Base-by-base conservation (phyloP, 2,888 invertebrate species). In the Sphaeridia pumilis region DNA sequence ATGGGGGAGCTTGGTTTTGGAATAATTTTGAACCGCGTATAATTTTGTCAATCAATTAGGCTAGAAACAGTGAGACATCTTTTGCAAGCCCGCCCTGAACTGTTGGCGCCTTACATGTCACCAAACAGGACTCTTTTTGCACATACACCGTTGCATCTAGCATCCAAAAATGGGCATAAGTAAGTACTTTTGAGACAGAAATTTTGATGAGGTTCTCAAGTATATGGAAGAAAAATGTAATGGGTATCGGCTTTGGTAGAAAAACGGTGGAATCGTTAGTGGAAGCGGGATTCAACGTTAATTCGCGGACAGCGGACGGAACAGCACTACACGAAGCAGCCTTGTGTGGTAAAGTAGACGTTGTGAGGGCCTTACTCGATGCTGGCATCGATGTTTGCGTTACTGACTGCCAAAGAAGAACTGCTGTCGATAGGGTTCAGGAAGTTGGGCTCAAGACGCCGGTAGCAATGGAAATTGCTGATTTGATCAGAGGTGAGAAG, bases 291-390 rank as follows among this genome's bases (percentile, higher is more conserved):
- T 83, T 92, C 66, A 83, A 87, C 69, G 87, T 92, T 4, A 92
- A 94, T 72, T 78, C 85, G 28, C 75, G 84, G 64, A 89, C 92
- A 14, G 80, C 83, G 55, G 80, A 82, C 28, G 94, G 94, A 1
- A 89, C 89, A 4, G 87, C 93, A 0, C 76, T 95, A 57, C 94
- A 94, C 74, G 92, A 93, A 70, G 93, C 94, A 0, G 90, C 90
- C 0, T 77, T 89, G 24, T 90, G 84, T 70, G 92, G 92, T 20
- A 90, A 92, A 71, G 82, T 85, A 62, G 84, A 87, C 54, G 89
- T 92, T 20, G 90, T 89, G 22, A 77, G 83, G 49, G 78, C 85
- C 0, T 75, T 93, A 31, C 74, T 94, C 17, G 82, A 84, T 58
- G 78, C 81, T 63, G 89, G 88, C 1, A 86, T 87, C 21, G 86